Base-by-base conservation (phyloP, 2,797 vertebrate species). In the Furcifer pardalis region DNA sequence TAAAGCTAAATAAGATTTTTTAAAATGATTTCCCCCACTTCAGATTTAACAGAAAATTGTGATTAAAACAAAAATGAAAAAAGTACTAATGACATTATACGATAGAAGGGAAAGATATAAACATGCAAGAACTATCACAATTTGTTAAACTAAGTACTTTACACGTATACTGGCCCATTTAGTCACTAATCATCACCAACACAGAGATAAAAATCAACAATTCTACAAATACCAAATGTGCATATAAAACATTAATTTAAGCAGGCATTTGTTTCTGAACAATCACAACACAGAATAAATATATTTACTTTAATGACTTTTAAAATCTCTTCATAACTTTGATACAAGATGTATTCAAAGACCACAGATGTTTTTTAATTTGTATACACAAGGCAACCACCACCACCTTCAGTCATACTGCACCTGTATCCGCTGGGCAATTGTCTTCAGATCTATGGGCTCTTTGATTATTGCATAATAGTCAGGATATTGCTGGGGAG, bases 401-500 rank as follows among this genome's bases (percentile, higher is more conserved):
- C 84, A 46, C 12, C 5, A 69, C n/a, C n/a, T n/a, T n/a, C 62
- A 74, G 40, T 93, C 89, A 83, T 93, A 90, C 79, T 25, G 12
- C 90, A 99, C 99, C 98, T 99, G 98, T 96, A 99, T 99, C 95
- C 98, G 98, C 90, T 99, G 99, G 82, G 98, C 97, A 85, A 99
- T 97, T 81, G 97, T 97, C 96, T 99, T 99, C 92, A 99, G 96
- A 96, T 99, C 99, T 77, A 99, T 98, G 68, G 99, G 99, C 83
- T 99, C 98, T 94, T 99, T 99, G 93, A 99, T 99, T 95, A 99
- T 97, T 93, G 98, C 98, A 93, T 98, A 99, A 96, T 99, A 99
- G 96, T 99, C 98, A 91, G 99, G 99, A 94, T 99, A 99, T 98
- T 99, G 99, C 99, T 99, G 91, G 82, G 19, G 94, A 95, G 72